These are phyloP conservation scores for Hycleus cichorii DNA, from an alignment of 1,140 invertebrate genomes.

Conservation along the genomic window DNA sequence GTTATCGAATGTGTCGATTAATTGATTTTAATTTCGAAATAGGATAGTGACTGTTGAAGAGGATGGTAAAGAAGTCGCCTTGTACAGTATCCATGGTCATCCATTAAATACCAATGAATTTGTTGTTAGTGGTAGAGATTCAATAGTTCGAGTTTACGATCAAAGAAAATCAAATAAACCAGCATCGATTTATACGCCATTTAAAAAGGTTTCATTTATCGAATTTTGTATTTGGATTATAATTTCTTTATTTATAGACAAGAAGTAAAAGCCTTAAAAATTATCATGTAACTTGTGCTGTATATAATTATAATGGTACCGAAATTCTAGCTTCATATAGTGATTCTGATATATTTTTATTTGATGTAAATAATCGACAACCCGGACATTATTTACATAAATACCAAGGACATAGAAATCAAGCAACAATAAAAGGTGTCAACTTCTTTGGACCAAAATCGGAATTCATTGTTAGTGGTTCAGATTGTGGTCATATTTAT, in stretches of 20 bases:
- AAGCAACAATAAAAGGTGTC: constrained; percentile 83
- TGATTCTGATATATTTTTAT: constrained; percentile 90
- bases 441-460: constrained; percentile 89
- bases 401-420: constrained; percentile 75
- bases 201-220: constrained; percentile 9
- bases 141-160: constrained; percentile 62
- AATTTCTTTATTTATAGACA: background rate
- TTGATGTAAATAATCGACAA: constrained; percentile 56
- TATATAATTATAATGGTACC: constrained; percentile 86
- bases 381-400: constrained; percentile 52
- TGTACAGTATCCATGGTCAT: constrained; percentile 84
- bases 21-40: constrained; percentile 24
- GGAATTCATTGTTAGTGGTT: constrained; percentile 87
- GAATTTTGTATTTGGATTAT: background rate
- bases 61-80: constrained; percentile 51
- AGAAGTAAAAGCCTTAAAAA: constrained; percentile 12
- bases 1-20: background rate
- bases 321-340: constrained; percentile 90
- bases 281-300: constrained; percentile 72
- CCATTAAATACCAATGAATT: constrained; percentile 72
- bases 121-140: constrained; percentile 67
- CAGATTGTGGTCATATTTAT: constrained; percentile 91
- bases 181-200: constrained; percentile 26
- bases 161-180: constrained; percentile 45
- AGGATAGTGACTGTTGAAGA: constrained; percentile 63